These are phyloP conservation scores for Cremastobaeus sp. DNA, from an alignment of 2,888 invertebrate species.

Conservation along the genomic window DNA sequence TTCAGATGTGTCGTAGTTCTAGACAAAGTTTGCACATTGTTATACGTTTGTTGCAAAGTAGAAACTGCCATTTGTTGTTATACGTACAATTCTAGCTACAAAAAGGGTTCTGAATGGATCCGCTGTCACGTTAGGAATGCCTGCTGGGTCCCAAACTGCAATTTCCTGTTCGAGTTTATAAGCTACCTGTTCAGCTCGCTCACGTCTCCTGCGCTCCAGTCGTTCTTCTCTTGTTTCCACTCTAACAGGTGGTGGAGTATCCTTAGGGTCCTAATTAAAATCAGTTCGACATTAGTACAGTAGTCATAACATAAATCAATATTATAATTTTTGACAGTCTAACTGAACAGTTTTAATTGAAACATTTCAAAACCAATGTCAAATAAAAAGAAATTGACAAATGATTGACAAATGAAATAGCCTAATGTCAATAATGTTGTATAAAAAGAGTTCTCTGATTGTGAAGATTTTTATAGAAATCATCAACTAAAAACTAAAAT, in stretches of 20 bases:
- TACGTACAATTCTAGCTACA: slow-evolving; percentile 95
- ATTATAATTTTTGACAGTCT: no score
- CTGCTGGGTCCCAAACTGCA: slow-evolving; percentile 96
- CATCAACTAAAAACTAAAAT: no score
- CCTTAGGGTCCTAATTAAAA: slow-evolving; percentile 95
- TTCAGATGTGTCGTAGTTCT: slow-evolving; percentile 99
- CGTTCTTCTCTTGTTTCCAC: slow-evolving; percentile 97
- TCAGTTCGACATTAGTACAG: no score
- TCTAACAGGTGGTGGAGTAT: slow-evolving; percentile 96
- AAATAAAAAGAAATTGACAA: no score
- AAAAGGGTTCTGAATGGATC: slow-evolving; percentile 99
- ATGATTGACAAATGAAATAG: no score
- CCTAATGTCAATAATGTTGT: no score
- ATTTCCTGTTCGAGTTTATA: slow-evolving; percentile 99
- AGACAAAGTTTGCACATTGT: slow-evolving; percentile 63
- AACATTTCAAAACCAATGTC: no score
- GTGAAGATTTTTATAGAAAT: no score
- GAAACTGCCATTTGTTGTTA: background rate
- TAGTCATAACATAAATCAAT: no score
- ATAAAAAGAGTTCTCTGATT: no score
- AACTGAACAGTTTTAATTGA: no score
- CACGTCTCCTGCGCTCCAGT: slow-evolving; percentile 90
- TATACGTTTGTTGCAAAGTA: background rate
- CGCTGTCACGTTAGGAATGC: slow-evolving; percentile 86
- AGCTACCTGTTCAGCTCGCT: slow-evolving; percentile 97